These are phyloP conservation scores for Drosophila macrospina DNA, from an alignment of 2,888 invertebrate species.

Conservation along the genomic window DNA sequence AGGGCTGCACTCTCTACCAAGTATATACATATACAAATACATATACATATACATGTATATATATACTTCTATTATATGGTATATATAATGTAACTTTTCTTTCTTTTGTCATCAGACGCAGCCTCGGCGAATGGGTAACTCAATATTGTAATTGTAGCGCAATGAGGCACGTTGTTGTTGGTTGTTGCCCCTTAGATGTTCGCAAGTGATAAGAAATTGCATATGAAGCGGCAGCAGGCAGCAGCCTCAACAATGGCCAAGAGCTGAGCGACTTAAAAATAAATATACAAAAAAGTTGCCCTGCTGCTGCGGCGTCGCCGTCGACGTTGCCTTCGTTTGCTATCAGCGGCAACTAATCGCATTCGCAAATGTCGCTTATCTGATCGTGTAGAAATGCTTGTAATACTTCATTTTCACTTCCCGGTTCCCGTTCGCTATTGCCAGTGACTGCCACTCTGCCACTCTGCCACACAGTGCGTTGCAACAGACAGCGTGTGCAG, in stretches of 20 bases:
- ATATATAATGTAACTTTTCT: slow-evolving; percentile 69
- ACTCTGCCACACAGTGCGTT: slow-evolving; percentile 47
- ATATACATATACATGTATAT: no score
- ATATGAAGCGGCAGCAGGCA: slow-evolving; percentile 65
- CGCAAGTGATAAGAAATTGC: slow-evolving; percentile 83
- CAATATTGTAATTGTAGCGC: slow-evolving; percentile 84
- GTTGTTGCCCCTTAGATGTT: slow-evolving; percentile 80
- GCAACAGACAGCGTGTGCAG: slow-evolving; percentile 82
- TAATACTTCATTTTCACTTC: slow-evolving; percentile 84
- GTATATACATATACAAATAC: slow-evolving; percentile 2
- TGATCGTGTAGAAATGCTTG: slow-evolving; percentile 84
- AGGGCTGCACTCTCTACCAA: slow-evolving; percentile 16
- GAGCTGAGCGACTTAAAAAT: slow-evolving; percentile 45
- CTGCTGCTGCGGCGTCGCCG: background rate
- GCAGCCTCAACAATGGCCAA: slow-evolving; percentile 71
- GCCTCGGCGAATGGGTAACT: slow-evolving; percentile 76
- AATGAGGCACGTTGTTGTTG: slow-evolving; percentile 79
- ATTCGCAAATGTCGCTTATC: slow-evolving; percentile 83
- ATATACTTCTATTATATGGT: slow-evolving; percentile 3
- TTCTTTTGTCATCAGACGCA: slow-evolving; percentile 56
- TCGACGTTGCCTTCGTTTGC: slow-evolving; percentile 40
- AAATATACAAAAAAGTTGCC: slow-evolving; percentile 20
- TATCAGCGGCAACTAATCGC: slow-evolving; percentile 84
- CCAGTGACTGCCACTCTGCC: slow-evolving; percentile 26
- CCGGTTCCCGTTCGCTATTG: slow-evolving; percentile 68